phyloP scores from a whole-genome alignment of 2,888 invertebrate species.

The Gandaritis pyraliata region DNA sequence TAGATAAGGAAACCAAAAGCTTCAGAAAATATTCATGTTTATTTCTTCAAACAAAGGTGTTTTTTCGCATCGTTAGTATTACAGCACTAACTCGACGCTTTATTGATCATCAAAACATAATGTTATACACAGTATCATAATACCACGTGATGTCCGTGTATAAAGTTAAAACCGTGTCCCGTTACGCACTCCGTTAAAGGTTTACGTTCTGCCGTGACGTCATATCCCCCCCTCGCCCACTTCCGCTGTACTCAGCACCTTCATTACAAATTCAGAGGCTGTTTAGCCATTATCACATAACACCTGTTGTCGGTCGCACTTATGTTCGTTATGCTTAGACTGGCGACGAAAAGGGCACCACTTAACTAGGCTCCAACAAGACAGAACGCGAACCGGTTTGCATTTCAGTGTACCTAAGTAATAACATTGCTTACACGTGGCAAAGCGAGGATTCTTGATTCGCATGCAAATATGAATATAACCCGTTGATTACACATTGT shows the following conservation, averaged over 20 bases:
- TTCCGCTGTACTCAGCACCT: constrained; percentile 50
- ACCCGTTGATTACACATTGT: not conserved
- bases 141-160: constrained; percentile 19
- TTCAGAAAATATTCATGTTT: not conserved
- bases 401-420: not conserved
- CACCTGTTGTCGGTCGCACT: constrained; percentile 74
- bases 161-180: constrained; percentile 43
- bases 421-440: not conserved
- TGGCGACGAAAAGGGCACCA: constrained; percentile 19
- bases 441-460: not conserved
- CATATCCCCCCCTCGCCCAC: constrained; percentile 46
- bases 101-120: constrained; percentile 43
- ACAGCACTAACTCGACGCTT: constrained; percentile 23
- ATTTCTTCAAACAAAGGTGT: not conserved
- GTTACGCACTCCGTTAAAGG: constrained; percentile 43
- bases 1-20: too few relatives aligned
- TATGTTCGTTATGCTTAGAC: constrained; percentile 47
- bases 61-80: constrained; percentile 1
- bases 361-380: not conserved
- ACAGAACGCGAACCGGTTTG: not conserved
- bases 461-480: not conserved
- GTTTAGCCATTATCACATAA: constrained; percentile 79
- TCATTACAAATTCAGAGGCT: constrained; percentile 79
- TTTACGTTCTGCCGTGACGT: constrained; percentile 52
- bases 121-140: constrained; percentile 42